phyloP scores from a whole-genome alignment of 1,140 invertebrate species.

The Amphibalanus amphitrite region DNA sequence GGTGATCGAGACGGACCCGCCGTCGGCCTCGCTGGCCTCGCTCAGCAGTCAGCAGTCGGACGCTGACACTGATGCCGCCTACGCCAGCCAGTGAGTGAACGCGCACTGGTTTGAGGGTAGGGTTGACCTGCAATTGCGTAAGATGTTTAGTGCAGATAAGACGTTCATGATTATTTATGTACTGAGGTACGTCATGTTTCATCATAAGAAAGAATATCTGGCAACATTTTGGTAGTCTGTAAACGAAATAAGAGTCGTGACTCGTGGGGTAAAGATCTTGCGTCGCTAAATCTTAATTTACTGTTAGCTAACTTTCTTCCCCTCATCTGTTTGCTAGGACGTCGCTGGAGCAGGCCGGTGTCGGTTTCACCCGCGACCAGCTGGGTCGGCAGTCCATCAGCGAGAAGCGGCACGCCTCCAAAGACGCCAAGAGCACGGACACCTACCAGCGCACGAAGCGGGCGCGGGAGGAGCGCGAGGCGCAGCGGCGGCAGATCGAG shows the following conservation, averaged over 20 bases:
- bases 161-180: no score
- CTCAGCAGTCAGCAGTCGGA: slow-evolving; percentile 7
- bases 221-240: no score
- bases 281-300: no score
- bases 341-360: slow-evolving; percentile 49
- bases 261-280: no score
- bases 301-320: no score
- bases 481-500: slow-evolving; percentile 7
- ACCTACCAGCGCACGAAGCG: slow-evolving; percentile 90
- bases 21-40: slow-evolving; percentile 15
- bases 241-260: no score
- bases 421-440: slow-evolving; percentile 85
- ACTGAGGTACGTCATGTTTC: no score
- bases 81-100: slow-evolving; percentile 44
- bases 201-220: no score
- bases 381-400: slow-evolving; percentile 92
- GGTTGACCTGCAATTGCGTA: no score
- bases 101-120: no score
- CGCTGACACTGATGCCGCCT: slow-evolving; percentile 40
- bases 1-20: slow-evolving; percentile 49
- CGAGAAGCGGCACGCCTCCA: slow-evolving; percentile 81
- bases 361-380: slow-evolving; percentile 67
- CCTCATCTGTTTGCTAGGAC: no score
- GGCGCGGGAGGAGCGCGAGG: slow-evolving; percentile 35
- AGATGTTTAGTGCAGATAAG: no score